A percentile compares a stretch with the other conserved stretches of the same genome.
These are phyloP conservation scores for Caenorhabditis panamensis DNA, from an alignment of 2,888 invertebrate species.

Conservation along the genomic window DNA sequence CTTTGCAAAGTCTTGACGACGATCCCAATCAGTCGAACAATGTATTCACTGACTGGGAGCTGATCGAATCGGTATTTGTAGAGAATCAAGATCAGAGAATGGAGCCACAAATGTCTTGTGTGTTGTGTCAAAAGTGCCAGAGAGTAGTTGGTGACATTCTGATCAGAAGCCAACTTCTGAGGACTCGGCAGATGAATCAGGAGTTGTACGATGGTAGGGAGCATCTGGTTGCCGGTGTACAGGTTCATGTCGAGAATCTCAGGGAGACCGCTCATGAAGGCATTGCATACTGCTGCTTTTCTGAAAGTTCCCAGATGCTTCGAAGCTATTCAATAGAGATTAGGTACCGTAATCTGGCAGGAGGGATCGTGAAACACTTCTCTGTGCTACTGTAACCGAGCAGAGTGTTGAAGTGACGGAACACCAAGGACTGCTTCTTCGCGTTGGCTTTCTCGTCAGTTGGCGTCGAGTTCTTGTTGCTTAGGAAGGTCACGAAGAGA, in stretches of 20 bases:
- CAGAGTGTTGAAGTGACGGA: constrained; percentile 92
- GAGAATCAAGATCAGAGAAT: constrained; percentile 92
- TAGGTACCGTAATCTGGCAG: constrained; percentile 88
- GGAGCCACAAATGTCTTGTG: constrained; percentile 91
- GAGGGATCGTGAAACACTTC: constrained; percentile 92
- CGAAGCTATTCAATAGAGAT: background rate
- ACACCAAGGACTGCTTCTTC: constrained; percentile 88
- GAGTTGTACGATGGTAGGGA: constrained; percentile 89
- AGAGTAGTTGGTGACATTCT: constrained; percentile 87
- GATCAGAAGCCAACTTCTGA: constrained; percentile 85
- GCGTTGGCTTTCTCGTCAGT: constrained; percentile 79
- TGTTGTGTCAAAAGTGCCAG: constrained; percentile 75
- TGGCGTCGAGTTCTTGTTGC: constrained; percentile 72
- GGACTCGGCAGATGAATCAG: constrained; percentile 91
- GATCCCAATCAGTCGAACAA: constrained; percentile 90
- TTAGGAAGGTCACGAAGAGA: constrained; percentile 88
- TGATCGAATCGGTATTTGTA: constrained; percentile 87
- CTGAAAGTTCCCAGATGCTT: constrained; percentile 83
- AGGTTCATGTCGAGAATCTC: constrained; percentile 94
- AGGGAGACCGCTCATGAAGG: constrained; percentile 93
- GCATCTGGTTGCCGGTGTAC: constrained; percentile 88
- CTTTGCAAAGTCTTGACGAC: constrained; percentile 91
- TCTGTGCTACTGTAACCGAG: constrained; percentile 94
- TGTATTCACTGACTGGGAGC: constrained; percentile 84
- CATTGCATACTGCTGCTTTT: constrained; percentile 94